Conservation (phyloP, 2,888 invertebrate species). For the Subacronicta megacephala region DNA sequence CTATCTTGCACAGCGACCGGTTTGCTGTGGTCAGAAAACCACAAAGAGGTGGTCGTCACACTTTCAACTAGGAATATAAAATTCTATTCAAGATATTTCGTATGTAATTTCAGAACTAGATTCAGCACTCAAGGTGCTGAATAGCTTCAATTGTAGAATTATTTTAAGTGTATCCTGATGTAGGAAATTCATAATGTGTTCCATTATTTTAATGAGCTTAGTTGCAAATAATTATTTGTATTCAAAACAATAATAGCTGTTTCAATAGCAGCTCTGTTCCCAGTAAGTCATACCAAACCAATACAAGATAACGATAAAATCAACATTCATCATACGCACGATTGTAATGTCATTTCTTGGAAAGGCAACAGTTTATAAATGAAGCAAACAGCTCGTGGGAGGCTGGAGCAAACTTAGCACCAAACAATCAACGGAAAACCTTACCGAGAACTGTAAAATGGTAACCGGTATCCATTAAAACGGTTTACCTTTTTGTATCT, state of each 20-base stretch:
- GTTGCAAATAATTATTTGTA: neutral
- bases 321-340: conserved; percentile 55
- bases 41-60: conserved; percentile 74
- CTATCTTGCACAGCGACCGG: conserved; percentile 75
- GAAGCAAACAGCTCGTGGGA: conserved; percentile 66
- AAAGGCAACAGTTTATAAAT: conserved; percentile 65
- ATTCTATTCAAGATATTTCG: conserved; percentile 29
- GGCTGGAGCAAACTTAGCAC: conserved; percentile 60
- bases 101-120: conserved; percentile 13
- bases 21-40: conserved; percentile 77
- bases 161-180: conserved; percentile 6
- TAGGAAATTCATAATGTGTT: conserved; percentile 1
- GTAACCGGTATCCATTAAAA: conserved; percentile 61
- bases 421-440: conserved; percentile 64
- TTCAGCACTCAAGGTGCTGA: too few species aligned
- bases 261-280: conserved; percentile 38
- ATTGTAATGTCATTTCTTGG: conserved; percentile 64
- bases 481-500: conserved; percentile 61
- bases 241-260: neutral
- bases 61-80: conserved; percentile 64
- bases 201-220: neutral
- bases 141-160: conserved; percentile 9
- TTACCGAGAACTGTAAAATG: conserved; percentile 62
- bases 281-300: conserved; percentile 30
- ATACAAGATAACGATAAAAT: conserved; percentile 59